phyloP scores from a whole-genome alignment of 2,113 vertebrate genomes.

The Oreotrochilus melanogaster region DNA sequence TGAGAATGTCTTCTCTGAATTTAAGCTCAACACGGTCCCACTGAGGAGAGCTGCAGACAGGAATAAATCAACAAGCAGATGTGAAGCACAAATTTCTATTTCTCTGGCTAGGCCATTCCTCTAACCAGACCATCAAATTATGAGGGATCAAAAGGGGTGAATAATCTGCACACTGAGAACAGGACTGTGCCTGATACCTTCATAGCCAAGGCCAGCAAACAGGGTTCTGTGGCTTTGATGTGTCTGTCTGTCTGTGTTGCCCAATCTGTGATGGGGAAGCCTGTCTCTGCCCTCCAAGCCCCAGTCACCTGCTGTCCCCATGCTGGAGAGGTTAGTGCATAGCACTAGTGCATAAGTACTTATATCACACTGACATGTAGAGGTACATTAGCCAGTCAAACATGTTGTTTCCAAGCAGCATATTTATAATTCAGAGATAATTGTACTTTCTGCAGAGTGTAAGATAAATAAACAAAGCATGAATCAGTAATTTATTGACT shows the following conservation, averaged over 20 bases:
- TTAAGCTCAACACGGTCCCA: slow-evolving; percentile 57
- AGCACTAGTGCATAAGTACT: background rate
- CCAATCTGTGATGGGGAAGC: background rate
- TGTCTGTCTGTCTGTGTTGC: background rate
- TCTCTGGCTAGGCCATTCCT: background rate
- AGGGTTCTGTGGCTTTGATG: background rate
- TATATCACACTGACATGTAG: background rate
- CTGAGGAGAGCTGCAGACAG: slow-evolving; percentile 66
- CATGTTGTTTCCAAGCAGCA: slow-evolving; percentile 57
- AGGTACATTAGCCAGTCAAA: slow-evolving; percentile 36
- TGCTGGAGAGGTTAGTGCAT: background rate
- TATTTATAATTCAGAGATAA: slow-evolving; percentile 80
- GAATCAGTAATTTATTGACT: slow-evolving; percentile 78
- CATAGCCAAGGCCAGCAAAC: background rate
- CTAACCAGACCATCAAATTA: background rate
- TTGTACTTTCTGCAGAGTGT: slow-evolving; percentile 72
- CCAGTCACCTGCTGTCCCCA: background rate
- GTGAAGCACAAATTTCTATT: background rate
- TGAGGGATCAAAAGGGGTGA: background rate
- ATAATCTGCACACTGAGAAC: background rate
- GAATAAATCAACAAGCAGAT: background rate
- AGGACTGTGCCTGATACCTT: background rate
- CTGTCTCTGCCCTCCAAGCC: background rate
- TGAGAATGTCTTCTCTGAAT: slow-evolving; percentile 32
- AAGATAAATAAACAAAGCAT: slow-evolving; percentile 74